A percentile compares a stretch with the other conserved stretches of the same genome.
Conservation (phyloP, 2,797 vertebrate genomes). For the Hyperoplus immaculatus region DNA sequence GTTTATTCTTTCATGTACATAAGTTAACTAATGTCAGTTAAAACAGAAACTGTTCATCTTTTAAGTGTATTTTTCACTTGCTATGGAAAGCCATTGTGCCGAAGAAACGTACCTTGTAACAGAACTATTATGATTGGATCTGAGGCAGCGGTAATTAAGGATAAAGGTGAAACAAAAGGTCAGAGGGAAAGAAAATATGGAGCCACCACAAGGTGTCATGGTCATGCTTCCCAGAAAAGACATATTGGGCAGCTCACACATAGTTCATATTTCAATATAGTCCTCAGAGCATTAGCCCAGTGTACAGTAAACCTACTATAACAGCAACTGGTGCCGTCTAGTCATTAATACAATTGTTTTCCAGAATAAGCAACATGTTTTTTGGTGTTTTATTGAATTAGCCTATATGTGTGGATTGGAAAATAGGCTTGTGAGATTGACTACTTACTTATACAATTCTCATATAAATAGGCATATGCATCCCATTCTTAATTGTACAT, state of each 20-base stretch:
- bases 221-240: neutral
- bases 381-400: no score
- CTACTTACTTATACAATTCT: no score
- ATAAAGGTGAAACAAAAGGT: neutral
- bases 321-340: neutral
- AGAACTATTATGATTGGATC: neutral
- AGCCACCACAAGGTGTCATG: slow-evolving; percentile 59
- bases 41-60: neutral
- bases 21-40: neutral
- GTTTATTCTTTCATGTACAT: neutral
- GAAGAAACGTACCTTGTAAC: neutral
- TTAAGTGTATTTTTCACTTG: neutral
- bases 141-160: neutral
- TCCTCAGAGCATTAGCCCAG: neutral
- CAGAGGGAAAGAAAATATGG: neutral
- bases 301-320: no score
- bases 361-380: no score
- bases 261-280: neutral
- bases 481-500: no score
- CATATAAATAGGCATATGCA: no score
- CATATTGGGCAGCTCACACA: neutral
- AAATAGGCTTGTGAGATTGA: no score
- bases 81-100: no score
- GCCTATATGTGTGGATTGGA: no score
- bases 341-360: no score